These are phyloP conservation scores for Calameuta pallipes DNA, from an alignment of 2,888 invertebrate genomes.

Conservation along the genomic window DNA sequence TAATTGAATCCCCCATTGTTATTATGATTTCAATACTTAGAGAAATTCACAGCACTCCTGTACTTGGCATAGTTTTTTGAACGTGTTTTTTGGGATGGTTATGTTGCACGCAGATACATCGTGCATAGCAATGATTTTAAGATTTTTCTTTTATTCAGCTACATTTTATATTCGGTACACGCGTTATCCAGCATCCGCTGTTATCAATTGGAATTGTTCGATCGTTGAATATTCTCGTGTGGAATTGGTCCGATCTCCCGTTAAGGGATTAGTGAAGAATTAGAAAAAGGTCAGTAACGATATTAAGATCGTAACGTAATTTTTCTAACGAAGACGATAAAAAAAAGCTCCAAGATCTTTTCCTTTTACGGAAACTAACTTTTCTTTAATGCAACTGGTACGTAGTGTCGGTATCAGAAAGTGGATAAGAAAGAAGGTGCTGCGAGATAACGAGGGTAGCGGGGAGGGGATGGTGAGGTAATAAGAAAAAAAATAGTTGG, in stretches of 20 bases:
- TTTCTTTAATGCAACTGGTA: background rate
- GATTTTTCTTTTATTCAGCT: too few species aligned
- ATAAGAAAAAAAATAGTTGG: background rate
- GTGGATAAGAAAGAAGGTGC: background rate
- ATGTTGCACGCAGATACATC: background rate
- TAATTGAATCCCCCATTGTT: slow-evolving; percentile 29
- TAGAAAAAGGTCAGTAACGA: too few species aligned
- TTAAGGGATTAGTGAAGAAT: background rate
- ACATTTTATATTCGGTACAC: too few species aligned
- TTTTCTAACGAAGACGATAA: too few species aligned
- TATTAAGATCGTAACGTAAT: too few species aligned
- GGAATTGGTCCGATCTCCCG: background rate
- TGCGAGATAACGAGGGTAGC: background rate
- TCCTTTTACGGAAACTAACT: background rate
- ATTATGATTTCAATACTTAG: too few species aligned
- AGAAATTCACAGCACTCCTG: too few species aligned
- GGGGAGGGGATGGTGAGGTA: background rate
- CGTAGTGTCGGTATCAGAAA: background rate
- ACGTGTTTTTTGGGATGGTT: too few species aligned
- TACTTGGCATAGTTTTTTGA: too few species aligned
- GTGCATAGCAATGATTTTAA: background rate
- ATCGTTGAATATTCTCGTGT: background rate
- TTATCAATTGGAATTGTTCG: background rate
- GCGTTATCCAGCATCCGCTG: too few species aligned
- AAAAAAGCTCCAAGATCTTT: too few species aligned